Conservation (phyloP, 2,888 invertebrate genomes). For the Sarcophaga caerulescens region DNA sequence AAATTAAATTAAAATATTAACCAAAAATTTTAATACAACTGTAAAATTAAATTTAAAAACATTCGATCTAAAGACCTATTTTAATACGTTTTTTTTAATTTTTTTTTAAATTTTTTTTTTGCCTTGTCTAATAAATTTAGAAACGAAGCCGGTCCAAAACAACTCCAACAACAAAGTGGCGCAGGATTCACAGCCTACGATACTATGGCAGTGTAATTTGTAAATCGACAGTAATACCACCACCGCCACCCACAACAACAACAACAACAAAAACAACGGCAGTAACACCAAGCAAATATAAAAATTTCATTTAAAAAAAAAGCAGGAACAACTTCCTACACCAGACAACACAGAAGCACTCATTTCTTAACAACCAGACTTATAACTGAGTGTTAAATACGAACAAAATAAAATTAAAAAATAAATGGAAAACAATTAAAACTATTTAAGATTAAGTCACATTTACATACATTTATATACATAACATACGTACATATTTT, state of each 20-base stretch:
- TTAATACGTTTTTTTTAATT: not conserved
- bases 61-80: not conserved
- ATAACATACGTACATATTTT: constrained; percentile 8
- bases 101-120: not conserved
- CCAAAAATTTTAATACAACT: not conserved
- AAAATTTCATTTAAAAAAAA: not conserved
- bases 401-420: constrained; percentile 48
- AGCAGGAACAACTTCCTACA: constrained; percentile 62
- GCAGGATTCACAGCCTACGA: constrained; percentile 98
- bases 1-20: not conserved
- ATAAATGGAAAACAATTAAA: not conserved
- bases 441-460: constrained; percentile 62
- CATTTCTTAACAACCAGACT: constrained; percentile 63
- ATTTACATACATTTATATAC: constrained; percentile 8
- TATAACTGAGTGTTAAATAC: constrained; percentile 61
- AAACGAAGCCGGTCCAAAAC: constrained; percentile 95
- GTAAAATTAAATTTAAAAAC: not conserved
- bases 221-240: constrained; percentile 81
- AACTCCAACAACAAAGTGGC: constrained; percentile 86
- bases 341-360: constrained; percentile 66
- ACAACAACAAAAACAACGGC: constrained; percentile 41
- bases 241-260: constrained; percentile 23
- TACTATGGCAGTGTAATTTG: constrained; percentile 99
- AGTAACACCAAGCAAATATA: constrained; percentile 21
- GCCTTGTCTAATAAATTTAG: constrained; percentile 82